These are phyloP conservation scores for Cryptus viduatorius DNA, from an alignment of 2,888 invertebrate species.

Conservation along the genomic window DNA sequence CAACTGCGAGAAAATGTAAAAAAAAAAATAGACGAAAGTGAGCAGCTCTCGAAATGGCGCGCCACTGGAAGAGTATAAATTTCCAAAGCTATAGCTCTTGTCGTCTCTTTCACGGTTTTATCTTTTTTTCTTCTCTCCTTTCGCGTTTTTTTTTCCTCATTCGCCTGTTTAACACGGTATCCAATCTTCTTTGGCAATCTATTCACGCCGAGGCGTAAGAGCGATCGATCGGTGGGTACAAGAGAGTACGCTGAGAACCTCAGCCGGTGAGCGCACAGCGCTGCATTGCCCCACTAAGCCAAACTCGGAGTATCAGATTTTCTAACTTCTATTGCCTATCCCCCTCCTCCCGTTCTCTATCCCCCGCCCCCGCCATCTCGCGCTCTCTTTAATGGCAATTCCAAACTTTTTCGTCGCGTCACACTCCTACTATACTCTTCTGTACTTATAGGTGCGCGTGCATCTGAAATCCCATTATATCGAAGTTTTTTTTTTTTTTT, in stretches of 20 bases:
- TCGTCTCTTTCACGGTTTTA: constrained; percentile 25
- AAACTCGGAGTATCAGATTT: constrained; percentile 47
- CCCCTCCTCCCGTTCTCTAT: neutral
- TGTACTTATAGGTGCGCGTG: constrained; percentile 1
- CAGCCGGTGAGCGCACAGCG: neutral
- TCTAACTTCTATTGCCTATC: constrained; percentile 51
- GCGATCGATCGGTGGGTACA: constrained; percentile 35
- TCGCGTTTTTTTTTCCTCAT: constrained; percentile 5
- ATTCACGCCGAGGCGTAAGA: constrained; percentile 43
- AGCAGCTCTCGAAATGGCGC: constrained; percentile 14
- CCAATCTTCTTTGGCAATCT: constrained; percentile 47
- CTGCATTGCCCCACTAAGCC: constrained; percentile 31
- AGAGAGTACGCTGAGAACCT: constrained; percentile 18
- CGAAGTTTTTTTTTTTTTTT: constrained; percentile 34
- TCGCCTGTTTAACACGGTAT: constrained; percentile 47
- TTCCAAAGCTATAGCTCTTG: constrained; percentile 24
- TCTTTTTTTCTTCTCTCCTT: neutral
- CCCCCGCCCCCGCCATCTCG: neutral
- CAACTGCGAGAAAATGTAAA: neutral
- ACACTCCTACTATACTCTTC: neutral
- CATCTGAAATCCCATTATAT: constrained; percentile 48
- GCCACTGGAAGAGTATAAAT: constrained; percentile 16
- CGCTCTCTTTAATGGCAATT: constrained; percentile 44
- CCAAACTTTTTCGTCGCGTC: constrained; percentile 35
- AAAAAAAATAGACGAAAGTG: neutral